Conservation (phyloP, 2,797 vertebrate genomes). For the Hippoglossus hippoglossus region DNA sequence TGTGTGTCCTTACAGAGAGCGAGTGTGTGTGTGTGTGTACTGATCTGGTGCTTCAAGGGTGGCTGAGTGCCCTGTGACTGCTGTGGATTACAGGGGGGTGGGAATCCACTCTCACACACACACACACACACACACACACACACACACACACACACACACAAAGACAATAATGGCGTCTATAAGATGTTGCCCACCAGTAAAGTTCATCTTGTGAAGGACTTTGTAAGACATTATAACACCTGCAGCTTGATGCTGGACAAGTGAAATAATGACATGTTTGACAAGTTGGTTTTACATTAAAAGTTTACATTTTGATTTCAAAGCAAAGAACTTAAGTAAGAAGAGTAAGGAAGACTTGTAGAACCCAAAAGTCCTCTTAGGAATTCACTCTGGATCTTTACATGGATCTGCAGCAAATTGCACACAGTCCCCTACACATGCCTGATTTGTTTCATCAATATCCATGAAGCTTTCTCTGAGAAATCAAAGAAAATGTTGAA, state of each 20-base stretch:
- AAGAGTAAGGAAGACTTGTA: too few species aligned
- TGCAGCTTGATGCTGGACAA: too few species aligned
- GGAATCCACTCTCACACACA: constrained; percentile 37
- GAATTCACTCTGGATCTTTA: too few species aligned
- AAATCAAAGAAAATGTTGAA: too few species aligned
- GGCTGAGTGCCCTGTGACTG: constrained; percentile 58
- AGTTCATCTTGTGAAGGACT: constrained; percentile 7
- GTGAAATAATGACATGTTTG: neutral
- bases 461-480: too few species aligned
- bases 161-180: constrained; percentile 23
- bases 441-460: too few species aligned
- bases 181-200: neutral
- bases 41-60: constrained; percentile 57
- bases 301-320: too few species aligned
- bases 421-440: too few species aligned
- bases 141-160: constrained; percentile 24
- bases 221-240: neutral
- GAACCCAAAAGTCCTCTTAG: too few species aligned
- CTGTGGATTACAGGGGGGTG: constrained; percentile 51
- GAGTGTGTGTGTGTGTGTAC: constrained; percentile 16
- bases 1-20: constrained; percentile 35
- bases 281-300: too few species aligned
- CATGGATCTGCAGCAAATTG: too few species aligned
- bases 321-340: too few species aligned
- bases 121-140: constrained; percentile 19